Percentiles rank a stretch among this genome's conserved stretches.
These are phyloP conservation scores for Puma concolor DNA, from an alignment of 2,113 vertebrate genomes.

Conservation along the genomic window DNA sequence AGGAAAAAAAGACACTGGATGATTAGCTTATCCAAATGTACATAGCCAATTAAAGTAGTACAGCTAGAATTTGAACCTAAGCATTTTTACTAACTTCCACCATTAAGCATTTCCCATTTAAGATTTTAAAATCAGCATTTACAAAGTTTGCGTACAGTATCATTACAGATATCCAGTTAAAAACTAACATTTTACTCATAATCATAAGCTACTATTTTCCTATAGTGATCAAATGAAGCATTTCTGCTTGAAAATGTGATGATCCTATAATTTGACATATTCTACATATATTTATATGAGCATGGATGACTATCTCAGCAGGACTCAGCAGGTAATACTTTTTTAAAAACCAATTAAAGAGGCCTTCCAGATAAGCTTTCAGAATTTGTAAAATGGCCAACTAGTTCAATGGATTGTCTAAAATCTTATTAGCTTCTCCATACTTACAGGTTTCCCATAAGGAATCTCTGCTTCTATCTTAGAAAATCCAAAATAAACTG, in stretches of 20 bases:
- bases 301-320: conserved; percentile 35
- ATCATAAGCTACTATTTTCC: conserved; percentile 59
- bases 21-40: background rate
- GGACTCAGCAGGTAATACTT: conserved; percentile 28
- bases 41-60: background rate
- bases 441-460: conserved; percentile 3
- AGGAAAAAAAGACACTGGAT: conserved; percentile 11
- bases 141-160: conserved; percentile 31
- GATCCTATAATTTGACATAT: conserved; percentile 61
- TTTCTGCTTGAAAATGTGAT: conserved; percentile 46
- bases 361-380: conserved; percentile 15
- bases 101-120: background rate
- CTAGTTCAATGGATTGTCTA: conserved; percentile 22
- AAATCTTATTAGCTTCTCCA: conserved; percentile 1
- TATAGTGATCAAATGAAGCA: conserved; percentile 47
- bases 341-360: conserved; percentile 50
- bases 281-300: conserved; percentile 55
- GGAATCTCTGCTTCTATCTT: background rate
- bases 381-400: conserved; percentile 33
- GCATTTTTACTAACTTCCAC: conserved; percentile 29
- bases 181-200: conserved; percentile 60
- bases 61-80: background rate
- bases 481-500: background rate
- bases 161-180: conserved; percentile 48
- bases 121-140: conserved; percentile 47